Evolutionary conservation across 2,888 invertebrate species (phyloP).

Genomic region (Lapara coniferarum): DNA sequence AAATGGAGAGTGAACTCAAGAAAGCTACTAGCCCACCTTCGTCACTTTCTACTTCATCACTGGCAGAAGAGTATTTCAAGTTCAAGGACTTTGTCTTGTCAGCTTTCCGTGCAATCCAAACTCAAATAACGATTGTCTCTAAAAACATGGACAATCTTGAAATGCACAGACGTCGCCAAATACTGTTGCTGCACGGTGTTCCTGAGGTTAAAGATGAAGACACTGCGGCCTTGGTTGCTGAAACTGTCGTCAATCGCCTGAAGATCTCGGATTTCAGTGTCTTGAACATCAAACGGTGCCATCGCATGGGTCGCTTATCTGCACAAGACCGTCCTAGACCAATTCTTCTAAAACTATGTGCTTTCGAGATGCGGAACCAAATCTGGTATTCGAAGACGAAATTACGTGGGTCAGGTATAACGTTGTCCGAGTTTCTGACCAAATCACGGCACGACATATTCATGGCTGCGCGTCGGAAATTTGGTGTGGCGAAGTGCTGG

Average conservation of each 20-base stretch:
- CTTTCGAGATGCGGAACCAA: background rate
- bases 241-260: background rate
- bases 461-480: conserved; percentile 10
- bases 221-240: background rate
- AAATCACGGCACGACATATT: conserved; percentile 14
- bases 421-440: conserved; percentile 15
- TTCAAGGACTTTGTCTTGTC: too few species aligned
- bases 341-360: background rate
- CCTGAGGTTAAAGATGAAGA: background rate
- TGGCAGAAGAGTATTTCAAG: too few species aligned
- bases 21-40: too few species aligned
- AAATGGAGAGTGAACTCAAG: too few species aligned
- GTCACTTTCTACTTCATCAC: too few species aligned
- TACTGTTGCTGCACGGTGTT: conserved; percentile 18
- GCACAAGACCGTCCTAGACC: background rate
- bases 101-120: too few species aligned
- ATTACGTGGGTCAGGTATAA: conserved; percentile 3
- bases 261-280: conserved; percentile 3
- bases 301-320: background rate
- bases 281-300: background rate
- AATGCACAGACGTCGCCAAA: conserved; percentile 3
- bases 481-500: conserved; percentile 12
- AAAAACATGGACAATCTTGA: too few species aligned
- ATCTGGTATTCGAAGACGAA: conserved; percentile 1
- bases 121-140: too few species aligned